Conservation (phyloP, 2,888 invertebrate genomes). For the Volucella bombylans region DNA sequence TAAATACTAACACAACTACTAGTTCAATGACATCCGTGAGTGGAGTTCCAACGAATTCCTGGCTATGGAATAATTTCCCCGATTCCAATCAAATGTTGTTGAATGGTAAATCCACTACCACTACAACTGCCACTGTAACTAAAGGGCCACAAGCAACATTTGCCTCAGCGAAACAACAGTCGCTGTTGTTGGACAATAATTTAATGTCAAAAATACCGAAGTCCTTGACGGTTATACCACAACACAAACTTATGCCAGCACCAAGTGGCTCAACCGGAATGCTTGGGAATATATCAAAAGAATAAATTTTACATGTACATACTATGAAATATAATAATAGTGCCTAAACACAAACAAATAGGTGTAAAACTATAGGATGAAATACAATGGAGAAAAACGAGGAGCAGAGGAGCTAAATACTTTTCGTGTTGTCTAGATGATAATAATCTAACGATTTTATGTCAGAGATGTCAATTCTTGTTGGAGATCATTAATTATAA, state of each 20-base stretch:
- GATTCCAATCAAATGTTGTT: conserved; percentile 79
- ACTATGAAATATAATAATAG: conserved; percentile 33
- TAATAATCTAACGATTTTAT: conserved; percentile 16
- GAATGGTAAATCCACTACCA: conserved; percentile 78
- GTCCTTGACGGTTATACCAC: conserved; percentile 91
- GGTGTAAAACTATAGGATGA: conserved; percentile 31
- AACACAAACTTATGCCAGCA: conserved; percentile 81
- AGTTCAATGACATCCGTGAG: conserved; percentile 36
- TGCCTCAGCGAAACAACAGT: conserved; percentile 77
- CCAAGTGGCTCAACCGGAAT: conserved; percentile 12
- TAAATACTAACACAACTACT: conserved; percentile 50
- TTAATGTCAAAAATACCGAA: conserved; percentile 91
- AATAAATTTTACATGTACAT: conserved; percentile 44
- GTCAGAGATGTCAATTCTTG: background rate
- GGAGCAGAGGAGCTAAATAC: conserved; percentile 40
- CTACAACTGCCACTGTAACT: conserved; percentile 76
- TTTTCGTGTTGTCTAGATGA: background rate
- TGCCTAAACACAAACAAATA: conserved; percentile 61
- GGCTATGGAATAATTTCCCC: conserved; percentile 81
- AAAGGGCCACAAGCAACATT: conserved; percentile 48
- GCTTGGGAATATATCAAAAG: conserved; percentile 42
- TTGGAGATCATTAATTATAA: too few species aligned
- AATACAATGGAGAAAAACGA: conserved; percentile 9
- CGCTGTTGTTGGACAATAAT: conserved; percentile 80
- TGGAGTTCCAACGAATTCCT: conserved; percentile 69